Percentiles rank a stretch among this genome's conserved stretches.
Conservation (phyloP, 2,113 vertebrate species). For the Prionailurus viverrinus region DNA sequence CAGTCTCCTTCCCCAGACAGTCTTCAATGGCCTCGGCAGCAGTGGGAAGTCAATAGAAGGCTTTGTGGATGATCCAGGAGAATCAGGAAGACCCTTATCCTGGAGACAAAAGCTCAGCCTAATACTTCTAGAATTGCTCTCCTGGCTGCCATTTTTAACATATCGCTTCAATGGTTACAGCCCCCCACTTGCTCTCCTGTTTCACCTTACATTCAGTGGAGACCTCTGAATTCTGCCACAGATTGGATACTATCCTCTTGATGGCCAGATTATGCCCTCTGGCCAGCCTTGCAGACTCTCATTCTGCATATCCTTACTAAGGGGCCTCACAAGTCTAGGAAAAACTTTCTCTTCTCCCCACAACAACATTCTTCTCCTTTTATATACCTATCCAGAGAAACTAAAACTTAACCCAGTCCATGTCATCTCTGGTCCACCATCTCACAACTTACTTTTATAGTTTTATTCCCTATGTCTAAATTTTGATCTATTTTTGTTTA, state of each 20-base stretch:
- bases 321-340: not conserved
- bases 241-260: not conserved
- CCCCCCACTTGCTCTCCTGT: not conserved
- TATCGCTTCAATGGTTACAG: not conserved
- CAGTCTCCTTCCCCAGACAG: constrained; percentile 52
- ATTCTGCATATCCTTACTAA: not conserved
- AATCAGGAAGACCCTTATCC: constrained; percentile 70
- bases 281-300: not conserved
- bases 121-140: constrained; percentile 62
- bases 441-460: not conserved
- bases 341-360: not conserved
- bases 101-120: constrained; percentile 63
- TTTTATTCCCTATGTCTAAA: constrained; percentile 11
- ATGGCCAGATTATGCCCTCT: not conserved
- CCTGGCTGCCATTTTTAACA: constrained; percentile 50
- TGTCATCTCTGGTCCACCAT: not conserved
- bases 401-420: not conserved
- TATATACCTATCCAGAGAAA: not conserved
- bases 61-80: constrained; percentile 72
- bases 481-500: not conserved
- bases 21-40: constrained; percentile 16
- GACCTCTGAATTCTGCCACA: not conserved
- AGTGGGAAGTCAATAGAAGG: constrained; percentile 45
- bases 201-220: not conserved
- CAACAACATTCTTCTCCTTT: not conserved